A percentile compares a stretch with the other conserved stretches of the same genome.
Evolutionary conservation across 2,113 vertebrate species (phyloP).

Genomic region (Dipodomys stephensi): DNA sequence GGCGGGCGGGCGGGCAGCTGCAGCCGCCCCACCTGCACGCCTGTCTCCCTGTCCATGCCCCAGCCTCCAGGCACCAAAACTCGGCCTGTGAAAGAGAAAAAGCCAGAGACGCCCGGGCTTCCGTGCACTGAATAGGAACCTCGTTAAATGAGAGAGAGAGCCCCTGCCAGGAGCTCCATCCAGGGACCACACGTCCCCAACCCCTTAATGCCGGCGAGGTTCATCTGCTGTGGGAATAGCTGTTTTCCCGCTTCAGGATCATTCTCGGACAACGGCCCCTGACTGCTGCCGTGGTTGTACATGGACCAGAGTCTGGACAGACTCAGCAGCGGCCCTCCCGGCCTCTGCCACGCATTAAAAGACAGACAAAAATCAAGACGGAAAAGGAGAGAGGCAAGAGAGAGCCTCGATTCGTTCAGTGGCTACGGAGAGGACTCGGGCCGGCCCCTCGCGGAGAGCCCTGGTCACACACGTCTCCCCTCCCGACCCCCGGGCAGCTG

Average conservation of each 20-base stretch:
- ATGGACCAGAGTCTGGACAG: constrained; percentile 63
- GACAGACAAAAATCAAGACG: neutral
- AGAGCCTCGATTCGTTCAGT: neutral
- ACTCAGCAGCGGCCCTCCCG: constrained; percentile 35
- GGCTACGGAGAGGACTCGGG: too few species aligned
- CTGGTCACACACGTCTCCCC: too few species aligned
- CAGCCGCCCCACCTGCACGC: constrained; percentile 68
- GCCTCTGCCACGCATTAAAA: neutral
- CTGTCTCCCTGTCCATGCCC: constrained; percentile 60
- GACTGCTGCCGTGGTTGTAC: constrained; percentile 76
- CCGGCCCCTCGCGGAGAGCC: too few species aligned
- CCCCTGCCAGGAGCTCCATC: constrained; percentile 79
- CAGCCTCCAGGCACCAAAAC: constrained; percentile 86
- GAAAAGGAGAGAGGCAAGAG: neutral
- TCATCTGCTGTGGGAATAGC: constrained; percentile 77
- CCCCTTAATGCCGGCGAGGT: constrained; percentile 73
- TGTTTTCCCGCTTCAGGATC: constrained; percentile 52
- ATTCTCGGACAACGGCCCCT: constrained; percentile 80
- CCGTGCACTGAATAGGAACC: constrained; percentile 80
- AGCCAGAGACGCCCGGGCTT: constrained; percentile 83
- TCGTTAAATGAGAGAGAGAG: constrained; percentile 82
- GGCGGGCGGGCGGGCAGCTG: neutral
- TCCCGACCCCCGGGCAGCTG: too few species aligned
- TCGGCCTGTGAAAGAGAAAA: constrained; percentile 75
- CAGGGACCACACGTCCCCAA: constrained; percentile 49